Evolutionary conservation across 1,140 invertebrate genomes (phyloP), one percentile per base, ranked within the genome.

Genomic region (Zophobas morio): DNA sequence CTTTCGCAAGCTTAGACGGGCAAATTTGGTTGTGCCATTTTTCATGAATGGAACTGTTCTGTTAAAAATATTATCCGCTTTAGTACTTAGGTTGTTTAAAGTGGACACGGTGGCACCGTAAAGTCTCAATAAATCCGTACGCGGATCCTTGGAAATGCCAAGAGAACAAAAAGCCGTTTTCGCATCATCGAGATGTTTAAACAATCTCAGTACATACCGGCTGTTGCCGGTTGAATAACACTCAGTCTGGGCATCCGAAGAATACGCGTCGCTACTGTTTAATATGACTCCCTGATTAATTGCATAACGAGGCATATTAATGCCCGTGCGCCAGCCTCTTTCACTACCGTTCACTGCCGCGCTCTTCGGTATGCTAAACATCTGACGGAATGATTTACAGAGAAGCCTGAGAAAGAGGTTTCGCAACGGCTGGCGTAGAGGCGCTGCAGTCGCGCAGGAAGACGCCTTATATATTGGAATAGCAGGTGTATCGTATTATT

Each of bases 211-310:
- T 74, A 80, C 79, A 79, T 74, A 74, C 57, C 77, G 35, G 39
- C 70, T 57, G 73, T 74, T 74, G 39, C 60, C 60, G 39, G 54
- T 70, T 76, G 71, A 75, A 56, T 70, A 71, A 57, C 70, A 53
- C 47, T 72, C 49, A 51, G 76, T 78, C 76, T 74, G 77, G 74
- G 79, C 80, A 82, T 82, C 78, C 70, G 79, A 57, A 81, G 80
- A 81, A 81, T 83, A 84, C 79, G 77, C 78, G 39, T 72, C 76
- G 83, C 83, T 84, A 84, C 83, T 81, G 82, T 83, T 84, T 83
- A 80, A 84, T 83, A 82, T 81, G 80, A 81, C 80, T 79, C 70
- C 74, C 74, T 83, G 81, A 84, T 84, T 83, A 84, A 84, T 84
- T 82, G 78, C 73, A 80, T 82, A 79, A 80, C 71, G 74, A 79